phyloP scores from a whole-genome alignment of 2,113 vertebrate species.

The Ornithorhynchus anatinus region DNA sequence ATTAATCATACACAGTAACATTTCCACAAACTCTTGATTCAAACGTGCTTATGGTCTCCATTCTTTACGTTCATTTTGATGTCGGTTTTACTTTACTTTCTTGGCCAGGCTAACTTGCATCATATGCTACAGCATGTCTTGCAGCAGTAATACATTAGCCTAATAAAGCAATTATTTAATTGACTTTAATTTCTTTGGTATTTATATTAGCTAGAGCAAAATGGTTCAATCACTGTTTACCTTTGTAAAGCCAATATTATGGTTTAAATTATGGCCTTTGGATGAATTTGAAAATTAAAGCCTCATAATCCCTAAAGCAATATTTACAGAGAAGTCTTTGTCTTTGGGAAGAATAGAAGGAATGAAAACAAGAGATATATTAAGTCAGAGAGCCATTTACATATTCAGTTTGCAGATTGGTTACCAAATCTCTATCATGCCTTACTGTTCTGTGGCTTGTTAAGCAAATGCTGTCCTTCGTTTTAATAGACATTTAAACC shows the following conservation, averaged over 20 bases:
- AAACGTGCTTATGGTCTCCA: background rate
- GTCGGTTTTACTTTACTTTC: background rate
- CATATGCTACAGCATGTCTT: background rate
- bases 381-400: slow-evolving; percentile 44
- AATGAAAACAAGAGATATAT: slow-evolving; percentile 27
- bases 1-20: background rate
- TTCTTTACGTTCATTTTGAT: background rate
- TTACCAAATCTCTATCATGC: slow-evolving; percentile 32
- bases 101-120: background rate
- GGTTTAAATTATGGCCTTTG: slow-evolving; percentile 55
- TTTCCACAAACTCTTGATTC: background rate
- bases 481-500: slow-evolving; percentile 28
- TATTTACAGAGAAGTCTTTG: slow-evolving; percentile 56
- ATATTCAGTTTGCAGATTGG: slow-evolving; percentile 37
- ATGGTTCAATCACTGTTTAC: slow-evolving; percentile 49
- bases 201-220: slow-evolving; percentile 53
- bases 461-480: slow-evolving; percentile 13
- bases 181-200: slow-evolving; percentile 43
- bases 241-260: slow-evolving; percentile 56
- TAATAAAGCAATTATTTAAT: slow-evolving; percentile 57
- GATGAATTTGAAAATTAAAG: slow-evolving; percentile 59
- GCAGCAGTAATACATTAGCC: slow-evolving; percentile 28
- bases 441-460: slow-evolving; percentile 13
- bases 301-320: slow-evolving; percentile 57
- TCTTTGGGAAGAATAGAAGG: slow-evolving; percentile 41